phyloP scores from a whole-genome alignment of 2,888 invertebrate genomes.

The Therioaphis trifolii region DNA sequence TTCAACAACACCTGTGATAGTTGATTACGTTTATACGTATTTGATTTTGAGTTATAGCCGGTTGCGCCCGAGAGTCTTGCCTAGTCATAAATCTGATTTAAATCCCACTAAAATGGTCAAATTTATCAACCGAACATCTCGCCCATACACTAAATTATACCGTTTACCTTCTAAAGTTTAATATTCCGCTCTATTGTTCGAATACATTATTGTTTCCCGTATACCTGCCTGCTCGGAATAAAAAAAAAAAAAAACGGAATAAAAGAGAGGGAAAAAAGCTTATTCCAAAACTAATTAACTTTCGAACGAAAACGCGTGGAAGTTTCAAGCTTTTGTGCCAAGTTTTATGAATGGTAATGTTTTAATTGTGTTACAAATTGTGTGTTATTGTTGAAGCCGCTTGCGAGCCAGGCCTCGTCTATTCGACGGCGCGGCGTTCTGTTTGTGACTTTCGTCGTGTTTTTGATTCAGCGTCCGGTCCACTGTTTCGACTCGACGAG shows the following conservation, averaged over 20 bases:
- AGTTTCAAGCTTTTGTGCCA: conserved; percentile 28
- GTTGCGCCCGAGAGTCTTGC: conserved; percentile 19
- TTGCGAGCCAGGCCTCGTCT: too few relatives aligned
- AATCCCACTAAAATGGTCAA: conserved; percentile 52
- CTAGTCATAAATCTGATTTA: conserved; percentile 58
- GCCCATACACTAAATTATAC: conserved; percentile 43
- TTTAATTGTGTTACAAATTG: conserved; percentile 31
- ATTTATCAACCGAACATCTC: conserved; percentile 55
- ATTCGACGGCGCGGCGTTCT: too few relatives aligned
- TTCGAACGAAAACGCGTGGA: conserved; percentile 46
- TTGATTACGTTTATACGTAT: conserved; percentile 58
- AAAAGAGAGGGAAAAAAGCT: background rate
- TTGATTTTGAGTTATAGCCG: conserved; percentile 57
- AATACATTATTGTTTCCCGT: conserved; percentile 15
- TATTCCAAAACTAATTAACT: conserved; percentile 56
- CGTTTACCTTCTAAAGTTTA: conserved; percentile 52
- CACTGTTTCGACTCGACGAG: too few relatives aligned
- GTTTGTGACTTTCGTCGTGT: too few relatives aligned
- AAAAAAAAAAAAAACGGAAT: too few relatives aligned
- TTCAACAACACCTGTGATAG: conserved; percentile 59
- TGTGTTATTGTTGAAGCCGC: background rate
- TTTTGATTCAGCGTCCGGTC: too few relatives aligned
- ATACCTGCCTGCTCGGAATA: background rate
- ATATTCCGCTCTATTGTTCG: conserved; percentile 54
- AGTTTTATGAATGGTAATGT: conserved; percentile 20